These are phyloP conservation scores for Proterorhinus semilunaris DNA, from an alignment of 2,113 vertebrate species.

Conservation along the genomic window DNA sequence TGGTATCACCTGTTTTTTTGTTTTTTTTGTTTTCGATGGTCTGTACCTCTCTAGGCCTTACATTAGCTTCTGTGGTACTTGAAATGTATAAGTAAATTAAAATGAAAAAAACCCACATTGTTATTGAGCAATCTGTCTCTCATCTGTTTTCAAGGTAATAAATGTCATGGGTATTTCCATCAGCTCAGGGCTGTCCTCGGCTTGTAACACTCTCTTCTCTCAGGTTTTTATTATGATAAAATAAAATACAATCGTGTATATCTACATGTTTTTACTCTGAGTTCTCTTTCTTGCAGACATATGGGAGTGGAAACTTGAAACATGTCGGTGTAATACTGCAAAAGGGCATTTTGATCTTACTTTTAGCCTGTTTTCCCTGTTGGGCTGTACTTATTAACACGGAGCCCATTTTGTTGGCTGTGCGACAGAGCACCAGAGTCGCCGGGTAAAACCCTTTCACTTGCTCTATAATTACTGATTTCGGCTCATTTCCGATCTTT, in stretches of 20 bases:
- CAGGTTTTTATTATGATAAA: constrained; percentile 74
- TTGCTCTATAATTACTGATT: no score
- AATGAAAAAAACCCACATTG: no score
- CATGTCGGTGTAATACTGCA: constrained; percentile 87
- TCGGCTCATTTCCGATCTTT: not conserved
- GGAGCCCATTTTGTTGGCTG: constrained; percentile 78
- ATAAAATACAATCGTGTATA: constrained; percentile 8
- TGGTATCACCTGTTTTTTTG: no score
- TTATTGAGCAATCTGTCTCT: not conserved
- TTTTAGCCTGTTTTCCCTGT: constrained; percentile 89
- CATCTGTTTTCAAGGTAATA: constrained; percentile 73
- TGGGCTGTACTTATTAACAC: constrained; percentile 92
- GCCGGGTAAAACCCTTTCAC: constrained; percentile 75
- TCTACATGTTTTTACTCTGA: not conserved
- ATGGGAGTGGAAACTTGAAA: constrained; percentile 84
- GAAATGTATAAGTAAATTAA: not conserved
- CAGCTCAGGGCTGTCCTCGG: constrained; percentile 82
- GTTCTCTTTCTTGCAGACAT: constrained; percentile 73
- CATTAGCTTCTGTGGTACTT: not conserved
- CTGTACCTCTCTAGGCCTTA: no score
- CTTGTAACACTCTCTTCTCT: constrained; percentile 89
- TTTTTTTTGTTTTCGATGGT: no score
- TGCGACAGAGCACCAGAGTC: constrained; percentile 79
- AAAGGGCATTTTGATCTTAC: constrained; percentile 79
- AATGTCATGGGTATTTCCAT: constrained; percentile 84